Percentiles rank a stretch among this genome's conserved stretches.
These are phyloP conservation scores for Mastacembelus armatus DNA, from an alignment of 2,797 vertebrate species.

Conservation along the genomic window DNA sequence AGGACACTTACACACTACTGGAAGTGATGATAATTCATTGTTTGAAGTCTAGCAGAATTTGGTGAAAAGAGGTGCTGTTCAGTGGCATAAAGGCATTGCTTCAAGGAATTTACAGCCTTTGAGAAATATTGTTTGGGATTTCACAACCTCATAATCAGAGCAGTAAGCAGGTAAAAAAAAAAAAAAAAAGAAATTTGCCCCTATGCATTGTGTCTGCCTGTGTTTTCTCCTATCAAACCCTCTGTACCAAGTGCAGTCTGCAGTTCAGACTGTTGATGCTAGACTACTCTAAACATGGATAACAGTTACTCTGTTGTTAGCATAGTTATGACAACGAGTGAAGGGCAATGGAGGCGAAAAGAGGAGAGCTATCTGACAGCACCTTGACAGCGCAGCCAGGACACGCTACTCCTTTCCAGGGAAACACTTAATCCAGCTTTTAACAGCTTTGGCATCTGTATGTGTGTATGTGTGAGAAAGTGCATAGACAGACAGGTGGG, in stretches of 20 bases:
- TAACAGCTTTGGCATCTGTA: constrained; percentile 76
- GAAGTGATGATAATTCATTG: background rate
- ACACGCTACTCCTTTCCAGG: constrained; percentile 66
- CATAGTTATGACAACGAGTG: constrained; percentile 53
- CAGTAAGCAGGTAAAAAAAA: constrained; percentile 4
- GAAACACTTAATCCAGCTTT: constrained; percentile 80
- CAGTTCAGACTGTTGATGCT: constrained; percentile 21
- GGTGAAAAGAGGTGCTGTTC: background rate
- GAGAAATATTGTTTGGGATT: background rate
- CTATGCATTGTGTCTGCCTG: background rate
- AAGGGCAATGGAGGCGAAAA: constrained; percentile 51
- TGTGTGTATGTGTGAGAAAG: constrained; percentile 27
- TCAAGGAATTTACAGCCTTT: background rate
- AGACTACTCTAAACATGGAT: constrained; percentile 36
- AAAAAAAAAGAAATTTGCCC: no score
- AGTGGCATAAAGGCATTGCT: no score
- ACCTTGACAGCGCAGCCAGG: constrained; percentile 69
- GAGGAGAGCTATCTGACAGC: constrained; percentile 64
- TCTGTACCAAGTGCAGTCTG: background rate
- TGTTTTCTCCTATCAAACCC: background rate
- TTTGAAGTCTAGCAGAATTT: background rate
- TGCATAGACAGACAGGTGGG: constrained; percentile 49
- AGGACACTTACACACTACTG: background rate
- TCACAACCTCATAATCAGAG: background rate
- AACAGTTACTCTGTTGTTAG: constrained; percentile 42